Percentiles rank a stretch among this genome's conserved stretches.
These are phyloP conservation scores for Arion vulgaris DNA, from an alignment of 1,140 invertebrate genomes.

Conservation along the genomic window DNA sequence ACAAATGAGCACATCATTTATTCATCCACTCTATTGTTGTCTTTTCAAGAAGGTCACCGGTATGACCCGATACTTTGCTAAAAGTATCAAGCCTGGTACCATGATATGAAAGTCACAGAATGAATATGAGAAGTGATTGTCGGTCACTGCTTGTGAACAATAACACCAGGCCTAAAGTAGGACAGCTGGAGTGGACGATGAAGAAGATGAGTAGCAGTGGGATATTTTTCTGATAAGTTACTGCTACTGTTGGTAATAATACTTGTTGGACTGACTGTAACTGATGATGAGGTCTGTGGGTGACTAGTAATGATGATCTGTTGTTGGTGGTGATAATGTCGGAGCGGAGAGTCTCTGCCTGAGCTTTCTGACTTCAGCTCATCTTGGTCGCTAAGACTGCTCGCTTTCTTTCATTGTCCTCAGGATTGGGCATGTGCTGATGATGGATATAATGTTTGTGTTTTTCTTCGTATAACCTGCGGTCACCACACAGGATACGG, in stretches of 20 bases:
- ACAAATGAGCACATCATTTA: too few relatives aligned
- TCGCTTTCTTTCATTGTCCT: constrained; percentile 62
- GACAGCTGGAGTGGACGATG: constrained; percentile 52
- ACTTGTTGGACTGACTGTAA: constrained; percentile 10
- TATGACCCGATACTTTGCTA: too few relatives aligned
- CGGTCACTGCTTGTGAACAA: constrained; percentile 63
- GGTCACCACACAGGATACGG: constrained; percentile 45
- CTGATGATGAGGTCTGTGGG: background rate
- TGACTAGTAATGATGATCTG: constrained; percentile 1
- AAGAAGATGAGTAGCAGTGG: constrained; percentile 60
- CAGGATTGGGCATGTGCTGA: constrained; percentile 46
- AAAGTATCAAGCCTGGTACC: too few relatives aligned
- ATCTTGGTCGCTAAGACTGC: constrained; percentile 57
- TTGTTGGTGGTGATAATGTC: constrained; percentile 43
- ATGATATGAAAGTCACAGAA: background rate
- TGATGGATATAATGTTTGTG: constrained; percentile 22
- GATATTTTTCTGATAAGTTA: constrained; percentile 57
- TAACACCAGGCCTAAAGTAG: constrained; percentile 61
- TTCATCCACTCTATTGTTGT: too few relatives aligned
- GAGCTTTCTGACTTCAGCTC: constrained; percentile 57
- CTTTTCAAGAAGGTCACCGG: too few relatives aligned
- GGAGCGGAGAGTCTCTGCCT: constrained; percentile 57
- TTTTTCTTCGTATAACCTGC: constrained; percentile 7
- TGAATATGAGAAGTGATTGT: background rate
- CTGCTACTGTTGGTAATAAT: constrained; percentile 32